These are phyloP conservation scores for Drosophila willistoni DNA, from an alignment of 1,140 invertebrate genomes.

Conservation along the genomic window DNA sequence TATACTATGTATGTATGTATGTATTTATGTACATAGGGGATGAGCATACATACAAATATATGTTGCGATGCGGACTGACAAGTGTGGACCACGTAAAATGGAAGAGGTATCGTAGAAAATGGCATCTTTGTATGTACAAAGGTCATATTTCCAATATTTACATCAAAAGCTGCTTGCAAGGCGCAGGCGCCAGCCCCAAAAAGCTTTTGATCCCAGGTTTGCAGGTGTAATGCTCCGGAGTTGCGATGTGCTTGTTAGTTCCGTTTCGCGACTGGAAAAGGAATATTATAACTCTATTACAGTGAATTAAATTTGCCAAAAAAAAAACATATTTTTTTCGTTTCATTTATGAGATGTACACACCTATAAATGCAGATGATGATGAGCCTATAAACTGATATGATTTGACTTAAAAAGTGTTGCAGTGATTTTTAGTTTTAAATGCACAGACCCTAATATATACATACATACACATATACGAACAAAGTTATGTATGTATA, in stretches of 20 bases:
- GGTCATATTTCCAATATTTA: conserved; percentile 68
- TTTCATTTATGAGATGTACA: conserved; percentile 18
- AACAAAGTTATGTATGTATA: conserved; percentile 7
- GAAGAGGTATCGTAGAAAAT: conserved; percentile 8
- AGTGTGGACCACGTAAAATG: conserved; percentile 11
- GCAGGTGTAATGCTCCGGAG: conserved; percentile 57
- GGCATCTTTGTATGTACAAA: conserved; percentile 39
- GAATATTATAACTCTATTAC: conserved; percentile 48
- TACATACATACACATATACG: neutral
- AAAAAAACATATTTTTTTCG: conserved; percentile 6
- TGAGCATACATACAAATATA: conserved; percentile 26
- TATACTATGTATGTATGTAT: neutral
- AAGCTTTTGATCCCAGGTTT: conserved; percentile 60
- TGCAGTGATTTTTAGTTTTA: neutral
- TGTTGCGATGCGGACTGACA: conserved; percentile 7
- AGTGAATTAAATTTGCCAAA: conserved; percentile 24
- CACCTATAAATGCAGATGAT: conserved; percentile 2
- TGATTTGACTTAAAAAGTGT: neutral
- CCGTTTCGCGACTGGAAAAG: conserved; percentile 53
- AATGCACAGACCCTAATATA: neutral
- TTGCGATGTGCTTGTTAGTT: conserved; percentile 50
- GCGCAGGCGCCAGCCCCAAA: conserved; percentile 51
- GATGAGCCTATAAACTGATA: conserved; percentile 1
- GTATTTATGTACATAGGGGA: neutral
- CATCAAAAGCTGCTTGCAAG: conserved; percentile 53